A percentile compares a stretch with the other conserved stretches of the same genome.
phyloP scores from a whole-genome alignment of 2,113 vertebrate genomes.

The Tetrax tetrax region DNA sequence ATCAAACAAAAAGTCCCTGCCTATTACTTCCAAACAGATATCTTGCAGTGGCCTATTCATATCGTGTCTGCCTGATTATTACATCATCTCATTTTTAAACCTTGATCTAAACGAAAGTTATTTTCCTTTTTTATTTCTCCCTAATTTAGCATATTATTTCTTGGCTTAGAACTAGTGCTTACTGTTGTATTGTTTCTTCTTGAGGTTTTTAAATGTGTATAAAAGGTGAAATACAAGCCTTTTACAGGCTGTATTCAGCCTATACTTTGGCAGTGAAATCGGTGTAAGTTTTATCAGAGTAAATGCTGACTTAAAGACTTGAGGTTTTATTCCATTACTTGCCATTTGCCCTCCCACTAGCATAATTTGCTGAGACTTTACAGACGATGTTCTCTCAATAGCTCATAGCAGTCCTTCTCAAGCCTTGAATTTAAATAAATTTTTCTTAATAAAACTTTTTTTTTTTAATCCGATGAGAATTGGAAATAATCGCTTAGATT shows the following conservation, averaged over 20 bases:
- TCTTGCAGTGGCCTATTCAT: not conserved
- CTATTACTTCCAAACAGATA: not conserved
- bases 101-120: not conserved
- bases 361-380: constrained; percentile 68
- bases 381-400: constrained; percentile 68
- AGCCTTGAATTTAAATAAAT: constrained; percentile 68
- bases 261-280: not conserved
- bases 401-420: constrained; percentile 65
- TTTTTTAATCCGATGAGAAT: constrained; percentile 67
- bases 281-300: constrained; percentile 11
- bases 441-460: constrained; percentile 69
- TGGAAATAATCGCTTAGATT: constrained; percentile 70
- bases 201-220: not conserved
- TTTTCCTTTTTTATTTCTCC: not conserved
- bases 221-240: not conserved
- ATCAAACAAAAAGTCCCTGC: not conserved
- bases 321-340: constrained; percentile 40
- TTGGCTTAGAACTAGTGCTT: constrained; percentile 26
- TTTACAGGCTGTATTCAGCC: not conserved
- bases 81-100: constrained; percentile 15
- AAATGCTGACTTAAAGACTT: constrained; percentile 43
- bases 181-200: not conserved
- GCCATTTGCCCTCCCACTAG: constrained; percentile 55
- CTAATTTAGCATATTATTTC: not conserved
- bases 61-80: not conserved